These are phyloP conservation scores for Crocallis elinguaria DNA, from an alignment of 2,888 invertebrate species.

Conservation along the genomic window DNA sequence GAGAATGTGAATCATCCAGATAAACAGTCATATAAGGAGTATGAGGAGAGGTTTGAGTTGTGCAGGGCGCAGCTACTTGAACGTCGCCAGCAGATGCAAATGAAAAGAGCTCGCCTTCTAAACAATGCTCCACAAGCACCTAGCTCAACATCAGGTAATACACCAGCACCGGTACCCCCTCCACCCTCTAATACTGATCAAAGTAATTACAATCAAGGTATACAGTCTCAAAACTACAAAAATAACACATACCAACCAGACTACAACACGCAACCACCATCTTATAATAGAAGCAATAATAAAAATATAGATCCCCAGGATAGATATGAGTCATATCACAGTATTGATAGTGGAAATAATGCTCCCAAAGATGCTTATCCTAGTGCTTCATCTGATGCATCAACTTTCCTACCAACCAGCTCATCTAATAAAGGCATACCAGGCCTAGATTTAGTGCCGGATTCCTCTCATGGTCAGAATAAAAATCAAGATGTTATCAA, in stretches of 20 bases:
- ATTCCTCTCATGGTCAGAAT: slow-evolving; percentile 50
- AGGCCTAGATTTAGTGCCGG: slow-evolving; percentile 88
- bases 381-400: slow-evolving; percentile 38
- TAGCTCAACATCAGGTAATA: slow-evolving; percentile 41
- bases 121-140: slow-evolving; percentile 48
- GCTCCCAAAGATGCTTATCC: slow-evolving; percentile 25
- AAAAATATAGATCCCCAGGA: slow-evolving; percentile 54
- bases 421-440: slow-evolving; percentile 86
- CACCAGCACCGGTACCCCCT: slow-evolving; percentile 49
- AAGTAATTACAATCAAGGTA: slow-evolving; percentile 38
- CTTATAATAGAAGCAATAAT: slow-evolving; percentile 50
- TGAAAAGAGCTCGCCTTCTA: slow-evolving; percentile 79
- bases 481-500: slow-evolving; percentile 62
- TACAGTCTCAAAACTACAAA: slow-evolving; percentile 35
- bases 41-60: slow-evolving; percentile 94
- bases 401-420: slow-evolving; percentile 62
- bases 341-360: slow-evolving; percentile 36
- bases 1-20: slow-evolving; percentile 97
- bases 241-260: slow-evolving; percentile 39
- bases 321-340: slow-evolving; percentile 57
- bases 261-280: slow-evolving; percentile 30
- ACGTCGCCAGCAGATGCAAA: slow-evolving; percentile 92
- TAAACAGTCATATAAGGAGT: slow-evolving; percentile 92
- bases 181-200: slow-evolving; percentile 41
- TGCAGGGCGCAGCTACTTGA: slow-evolving; percentile 92